Evolutionary conservation across 92 coral and sea anemone species (phyloP), one percentile per base, ranked within the genome.

Genomic region (Siderastrea radians): DNA sequence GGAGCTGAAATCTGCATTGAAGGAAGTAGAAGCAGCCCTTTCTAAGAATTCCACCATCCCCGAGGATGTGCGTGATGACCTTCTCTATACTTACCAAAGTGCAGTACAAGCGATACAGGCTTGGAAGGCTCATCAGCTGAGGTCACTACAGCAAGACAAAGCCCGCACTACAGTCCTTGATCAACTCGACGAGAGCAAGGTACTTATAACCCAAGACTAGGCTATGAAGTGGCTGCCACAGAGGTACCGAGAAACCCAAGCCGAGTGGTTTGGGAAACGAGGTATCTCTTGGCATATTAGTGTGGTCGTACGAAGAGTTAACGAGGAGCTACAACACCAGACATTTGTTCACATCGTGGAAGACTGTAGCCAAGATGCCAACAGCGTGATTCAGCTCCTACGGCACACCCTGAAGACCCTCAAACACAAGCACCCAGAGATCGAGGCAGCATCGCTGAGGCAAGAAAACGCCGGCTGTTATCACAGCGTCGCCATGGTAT

Each of bases 381-480:
- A 72, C 55, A 74, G 77, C 53, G 79, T 82, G 55, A 64, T 84
- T 54, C 87, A 77, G 69, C 77, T 84, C 16, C n/a, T 84, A 46
- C 72, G 65, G 16, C 87, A 83, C 77, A 84, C 87, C 79, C 63
- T 84, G 81, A 71, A 77, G 61, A 57, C 80, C 68, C 81, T 84
- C 58, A 84, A 72, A 64, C 76, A 48, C 15, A 72, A 84, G 80
- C 68, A 84, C 68, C 87, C 81, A 38, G 77, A 72, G 44, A 48
- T 84, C 7, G 63, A 26, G 55, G 19, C 72, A 65, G 87, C 81
- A 49, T 63, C 49, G 65, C 79, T 54, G 60, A 75, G 51, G 79
- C 85, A 79, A 55, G 90, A 79, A 65, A 87, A 87, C 86, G 80
- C 90, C 46, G 90, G 90, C 57, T 87, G 90, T 82, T 86, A 87